phyloP scores from a whole-genome alignment of 2,888 invertebrate genomes.

The Drosophila lacicola region DNA sequence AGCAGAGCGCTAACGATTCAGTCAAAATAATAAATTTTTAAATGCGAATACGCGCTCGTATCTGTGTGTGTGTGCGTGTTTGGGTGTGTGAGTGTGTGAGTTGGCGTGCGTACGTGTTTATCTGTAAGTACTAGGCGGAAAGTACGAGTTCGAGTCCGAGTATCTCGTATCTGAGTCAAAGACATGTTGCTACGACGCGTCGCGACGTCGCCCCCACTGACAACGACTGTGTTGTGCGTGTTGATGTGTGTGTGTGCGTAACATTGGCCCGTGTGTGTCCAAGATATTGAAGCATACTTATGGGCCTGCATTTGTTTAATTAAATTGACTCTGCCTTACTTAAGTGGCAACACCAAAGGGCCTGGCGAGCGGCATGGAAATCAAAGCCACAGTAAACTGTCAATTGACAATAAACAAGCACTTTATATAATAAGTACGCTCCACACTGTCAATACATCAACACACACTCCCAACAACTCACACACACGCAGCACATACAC shows the following conservation, averaged over 20 bases:
- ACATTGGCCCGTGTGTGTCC: conserved; percentile 18
- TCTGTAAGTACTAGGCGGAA: conserved; percentile 19
- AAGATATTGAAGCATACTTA: conserved; percentile 67
- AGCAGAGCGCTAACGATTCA: conserved; percentile 27
- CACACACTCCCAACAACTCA: conserved; percentile 21
- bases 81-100: conserved; percentile 1
- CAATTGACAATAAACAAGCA: conserved; percentile 49
- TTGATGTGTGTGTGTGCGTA: conserved; percentile 12
- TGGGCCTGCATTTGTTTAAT: conserved; percentile 61
- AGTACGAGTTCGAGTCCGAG: conserved; percentile 34
- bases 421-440: conserved; percentile 72
- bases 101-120: conserved; percentile 21
- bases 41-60: conserved; percentile 3
- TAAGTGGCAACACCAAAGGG: conserved; percentile 13
- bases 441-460: conserved; percentile 34
- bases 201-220: conserved; percentile 11
- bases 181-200: conserved; percentile 69
- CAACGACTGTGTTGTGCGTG: conserved; percentile 14
- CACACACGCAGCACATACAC: conserved; percentile 17
- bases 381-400: conserved; percentile 40
- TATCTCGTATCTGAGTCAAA: conserved; percentile 53
- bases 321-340: conserved; percentile 41
- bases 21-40: conserved; percentile 67
- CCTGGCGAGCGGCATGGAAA: conserved; percentile 24
- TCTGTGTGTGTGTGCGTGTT: background rate